phyloP scores from a whole-genome alignment of 2,797 vertebrate genomes.

The Chelidonichthys spinosus region DNA sequence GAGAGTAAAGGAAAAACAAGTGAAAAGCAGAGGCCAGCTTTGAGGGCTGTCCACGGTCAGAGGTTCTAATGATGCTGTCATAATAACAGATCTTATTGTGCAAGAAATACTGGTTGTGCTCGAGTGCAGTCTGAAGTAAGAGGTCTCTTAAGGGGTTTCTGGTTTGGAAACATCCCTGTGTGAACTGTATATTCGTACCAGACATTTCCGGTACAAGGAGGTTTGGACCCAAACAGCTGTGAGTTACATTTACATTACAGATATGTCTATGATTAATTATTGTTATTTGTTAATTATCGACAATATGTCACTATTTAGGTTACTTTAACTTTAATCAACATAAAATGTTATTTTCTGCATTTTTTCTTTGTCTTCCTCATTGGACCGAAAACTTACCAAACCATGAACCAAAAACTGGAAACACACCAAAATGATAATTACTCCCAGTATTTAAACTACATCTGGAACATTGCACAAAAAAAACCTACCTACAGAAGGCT shows the following conservation, averaged over 20 bases:
- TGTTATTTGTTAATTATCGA: too few relatives aligned
- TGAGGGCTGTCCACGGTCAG: constrained; percentile 46
- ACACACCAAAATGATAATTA: not conserved
- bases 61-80: constrained; percentile 64
- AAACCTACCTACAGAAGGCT: constrained; percentile 8
- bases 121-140: constrained; percentile 40
- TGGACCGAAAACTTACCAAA: too few relatives aligned
- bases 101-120: constrained; percentile 37
- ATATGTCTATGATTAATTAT: too few relatives aligned
- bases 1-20: constrained; percentile 36
- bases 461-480: not conserved
- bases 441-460: not conserved
- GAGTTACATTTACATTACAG: too few relatives aligned
- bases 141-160: constrained; percentile 16
- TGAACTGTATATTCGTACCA: too few relatives aligned
- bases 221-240: too few relatives aligned
- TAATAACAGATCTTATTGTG: constrained; percentile 52
- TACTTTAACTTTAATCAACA: too few relatives aligned
- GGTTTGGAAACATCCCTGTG: constrained; percentile 14
- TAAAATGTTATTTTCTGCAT: too few relatives aligned
- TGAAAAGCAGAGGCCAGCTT: constrained; percentile 28
- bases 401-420: too few relatives aligned
- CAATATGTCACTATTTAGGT: too few relatives aligned
- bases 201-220: too few relatives aligned
- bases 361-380: too few relatives aligned